These are phyloP conservation scores for Diplolepis rosae DNA, from an alignment of 2,888 invertebrate species.

Conservation along the genomic window DNA sequence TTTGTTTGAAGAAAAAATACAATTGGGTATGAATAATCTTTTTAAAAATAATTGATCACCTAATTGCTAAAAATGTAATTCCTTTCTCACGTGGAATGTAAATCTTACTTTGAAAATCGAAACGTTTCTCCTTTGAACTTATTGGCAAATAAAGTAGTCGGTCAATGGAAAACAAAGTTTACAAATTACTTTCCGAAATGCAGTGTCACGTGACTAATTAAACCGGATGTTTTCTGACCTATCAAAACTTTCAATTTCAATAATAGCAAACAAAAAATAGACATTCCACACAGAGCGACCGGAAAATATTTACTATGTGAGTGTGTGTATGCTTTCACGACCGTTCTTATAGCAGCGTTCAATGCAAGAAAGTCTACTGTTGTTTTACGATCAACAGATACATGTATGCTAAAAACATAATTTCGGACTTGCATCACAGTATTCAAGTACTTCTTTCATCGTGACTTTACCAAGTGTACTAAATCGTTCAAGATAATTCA, in stretches of 20 bases:
- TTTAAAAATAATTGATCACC: too few species aligned
- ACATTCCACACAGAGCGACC: neutral
- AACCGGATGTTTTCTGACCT: neutral
- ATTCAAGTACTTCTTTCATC: neutral
- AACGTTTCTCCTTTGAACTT: too few species aligned
- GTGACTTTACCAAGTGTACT: neutral
- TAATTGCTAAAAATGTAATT: too few species aligned
- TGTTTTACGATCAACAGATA: conserved; percentile 9
- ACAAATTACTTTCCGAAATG: too few species aligned
- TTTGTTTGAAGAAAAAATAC: too few species aligned
- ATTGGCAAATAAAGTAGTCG: too few species aligned
- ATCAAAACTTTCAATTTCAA: conserved; percentile 9
- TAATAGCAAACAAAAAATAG: neutral
- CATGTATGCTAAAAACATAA: conserved; percentile 7
- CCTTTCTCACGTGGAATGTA: too few species aligned
- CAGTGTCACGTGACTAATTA: neutral
- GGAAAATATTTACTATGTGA: neutral
- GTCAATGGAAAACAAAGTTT: too few species aligned
- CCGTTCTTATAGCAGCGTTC: conserved; percentile 7
- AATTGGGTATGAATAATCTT: too few species aligned
- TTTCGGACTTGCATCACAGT: neutral
- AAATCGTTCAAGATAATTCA: conserved; percentile 13
- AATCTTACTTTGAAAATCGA: too few species aligned
- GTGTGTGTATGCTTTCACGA: neutral
- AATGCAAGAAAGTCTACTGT: conserved; percentile 7